Evolutionary conservation across 2,888 invertebrate species (phyloP).

Genomic region (Acronicta leporina): DNA sequence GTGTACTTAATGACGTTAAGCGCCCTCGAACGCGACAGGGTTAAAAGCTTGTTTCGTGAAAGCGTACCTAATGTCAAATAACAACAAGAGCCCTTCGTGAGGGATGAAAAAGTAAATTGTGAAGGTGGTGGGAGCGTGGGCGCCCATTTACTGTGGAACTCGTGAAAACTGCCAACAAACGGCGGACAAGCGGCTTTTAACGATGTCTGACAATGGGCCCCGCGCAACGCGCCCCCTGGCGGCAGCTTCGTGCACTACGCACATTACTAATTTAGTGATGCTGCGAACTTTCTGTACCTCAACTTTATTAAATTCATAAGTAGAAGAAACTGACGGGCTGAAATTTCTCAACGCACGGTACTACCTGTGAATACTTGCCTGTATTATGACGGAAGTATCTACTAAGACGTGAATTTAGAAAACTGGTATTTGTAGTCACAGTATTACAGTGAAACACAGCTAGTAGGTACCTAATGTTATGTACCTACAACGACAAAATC

Average conservation of each 20-base stretch:
- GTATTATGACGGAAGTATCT: no score
- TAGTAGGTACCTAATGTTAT: no score
- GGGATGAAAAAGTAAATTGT: slow-evolving; percentile 68
- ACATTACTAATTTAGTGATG: slow-evolving; percentile 40
- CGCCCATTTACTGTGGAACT: slow-evolving; percentile 54
- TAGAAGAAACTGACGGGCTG: neutral
- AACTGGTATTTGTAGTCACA: no score
- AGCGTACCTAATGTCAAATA: slow-evolving; percentile 63
- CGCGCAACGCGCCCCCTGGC: slow-evolving; percentile 3
- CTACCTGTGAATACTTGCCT: no score
- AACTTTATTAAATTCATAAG: neutral
- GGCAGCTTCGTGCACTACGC: slow-evolving; percentile 18
- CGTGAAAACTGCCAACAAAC: slow-evolving; percentile 57
- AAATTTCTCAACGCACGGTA: no score
- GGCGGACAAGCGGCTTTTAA: slow-evolving; percentile 59
- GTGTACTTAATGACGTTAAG: slow-evolving; percentile 63
- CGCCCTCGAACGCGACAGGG: slow-evolving; percentile 58
- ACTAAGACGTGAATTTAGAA: no score
- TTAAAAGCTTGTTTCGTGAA: slow-evolving; percentile 64
- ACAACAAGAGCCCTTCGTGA: slow-evolving; percentile 58
- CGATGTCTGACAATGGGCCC: slow-evolving; percentile 49
- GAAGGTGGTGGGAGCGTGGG: slow-evolving; percentile 50
- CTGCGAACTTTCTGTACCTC: slow-evolving; percentile 16
- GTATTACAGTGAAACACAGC: no score
- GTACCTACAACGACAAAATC: no score